Percentiles rank a stretch among this genome's conserved stretches.
Conservation (phyloP, 1,140 invertebrate species). For the Pogonomyrmex californicus region DNA sequence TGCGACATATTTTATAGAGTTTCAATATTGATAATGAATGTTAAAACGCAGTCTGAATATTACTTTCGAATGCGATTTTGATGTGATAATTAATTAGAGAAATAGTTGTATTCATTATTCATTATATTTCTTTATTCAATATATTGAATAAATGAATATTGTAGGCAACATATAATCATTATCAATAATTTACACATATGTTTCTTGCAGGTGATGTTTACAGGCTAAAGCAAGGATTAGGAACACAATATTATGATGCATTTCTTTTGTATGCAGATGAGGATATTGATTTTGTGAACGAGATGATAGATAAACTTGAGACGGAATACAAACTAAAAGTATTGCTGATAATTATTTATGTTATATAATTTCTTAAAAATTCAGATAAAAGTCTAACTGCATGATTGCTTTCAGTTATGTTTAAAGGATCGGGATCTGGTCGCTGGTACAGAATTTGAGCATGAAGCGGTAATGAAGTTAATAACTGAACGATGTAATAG, state of each 20-base stretch:
- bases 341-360: slow-evolving; percentile 57
- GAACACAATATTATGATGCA: slow-evolving; percentile 90
- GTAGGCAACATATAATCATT: too few species aligned
- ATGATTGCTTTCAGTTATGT: slow-evolving; percentile 88
- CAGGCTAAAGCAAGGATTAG: slow-evolving; percentile 85
- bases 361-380: neutral
- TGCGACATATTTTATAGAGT: too few species aligned
- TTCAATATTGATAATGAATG: too few species aligned
- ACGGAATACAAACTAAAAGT: slow-evolving; percentile 89
- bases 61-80: too few species aligned
- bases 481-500: slow-evolving; percentile 92
- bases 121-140: too few species aligned
- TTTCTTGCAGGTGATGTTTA: slow-evolving; percentile 86
- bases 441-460: slow-evolving; percentile 89
- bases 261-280: slow-evolving; percentile 91
- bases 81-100: too few species aligned
- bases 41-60: too few species aligned
- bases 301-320: slow-evolving; percentile 89
- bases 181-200: neutral
- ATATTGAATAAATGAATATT: too few species aligned
- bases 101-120: too few species aligned
- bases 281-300: slow-evolving; percentile 89
- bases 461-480: slow-evolving; percentile 90
- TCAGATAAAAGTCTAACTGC: neutral
- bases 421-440: slow-evolving; percentile 90